A percentile compares a stretch with the other conserved stretches of the same genome.
phyloP scores from a whole-genome alignment of 1,140 invertebrate genomes.

The Drosophila tsacasi region DNA sequence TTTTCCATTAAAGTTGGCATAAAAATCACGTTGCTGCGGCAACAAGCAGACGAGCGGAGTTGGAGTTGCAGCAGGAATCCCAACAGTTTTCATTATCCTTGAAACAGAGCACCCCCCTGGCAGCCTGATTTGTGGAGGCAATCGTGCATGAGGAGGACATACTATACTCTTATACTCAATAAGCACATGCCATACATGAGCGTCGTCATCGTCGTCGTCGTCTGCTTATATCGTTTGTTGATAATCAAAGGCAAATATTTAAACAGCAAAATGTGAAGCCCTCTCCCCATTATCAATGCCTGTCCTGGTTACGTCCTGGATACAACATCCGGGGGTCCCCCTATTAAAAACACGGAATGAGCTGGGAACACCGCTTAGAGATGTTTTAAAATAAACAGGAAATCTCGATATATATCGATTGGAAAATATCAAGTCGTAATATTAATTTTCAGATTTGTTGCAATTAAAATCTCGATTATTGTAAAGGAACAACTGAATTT shows the following conservation, averaged over 20 bases:
- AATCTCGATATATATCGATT: neutral
- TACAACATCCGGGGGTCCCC: neutral
- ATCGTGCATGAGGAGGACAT: constrained; percentile 39
- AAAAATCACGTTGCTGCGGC: constrained; percentile 71
- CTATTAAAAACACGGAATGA: neutral
- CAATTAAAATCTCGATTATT: too few relatives aligned
- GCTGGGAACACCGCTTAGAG: neutral
- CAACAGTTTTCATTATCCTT: constrained; percentile 44
- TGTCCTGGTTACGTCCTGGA: constrained; percentile 12
- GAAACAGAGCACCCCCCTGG: neutral
- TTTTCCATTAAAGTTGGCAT: constrained; percentile 74
- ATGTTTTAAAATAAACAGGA: neutral
- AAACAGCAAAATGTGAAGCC: constrained; percentile 66
- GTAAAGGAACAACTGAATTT: too few relatives aligned
- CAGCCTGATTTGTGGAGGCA: constrained; percentile 19
- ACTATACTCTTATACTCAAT: neutral
- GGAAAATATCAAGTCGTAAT: neutral
- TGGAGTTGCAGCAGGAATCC: constrained; percentile 4
- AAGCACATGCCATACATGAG: neutral
- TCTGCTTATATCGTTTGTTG: constrained; percentile 61
- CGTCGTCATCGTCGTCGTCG: neutral
- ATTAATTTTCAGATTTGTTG: too few relatives aligned
- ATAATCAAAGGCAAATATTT: constrained; percentile 83
- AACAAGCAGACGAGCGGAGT: constrained; percentile 31
- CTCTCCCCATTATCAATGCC: neutral